Base-by-base conservation (phyloP, 2,888 invertebrate genomes). In the Hyles lineata region DNA sequence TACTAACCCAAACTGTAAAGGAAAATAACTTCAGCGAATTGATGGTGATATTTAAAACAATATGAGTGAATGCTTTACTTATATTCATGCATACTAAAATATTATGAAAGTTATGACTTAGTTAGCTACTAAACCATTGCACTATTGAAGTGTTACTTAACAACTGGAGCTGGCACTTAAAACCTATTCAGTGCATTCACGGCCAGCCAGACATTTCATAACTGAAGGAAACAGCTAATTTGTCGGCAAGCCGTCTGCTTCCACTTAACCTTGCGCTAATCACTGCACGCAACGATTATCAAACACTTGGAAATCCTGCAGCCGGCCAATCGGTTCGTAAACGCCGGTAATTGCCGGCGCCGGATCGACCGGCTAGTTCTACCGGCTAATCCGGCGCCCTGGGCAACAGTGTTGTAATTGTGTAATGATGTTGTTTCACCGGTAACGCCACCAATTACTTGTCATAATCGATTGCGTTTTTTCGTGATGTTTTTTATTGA, bases 211-310 rank as follows among this genome's bases (percentile, higher is more conserved):
- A 5, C 17, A 55, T 19, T 55, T 55, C 52, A n/a, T n/a, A 19
- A 55, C 67, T n/a, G n/a, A 67, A 43, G 23, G 50, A 67, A 50
- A 23, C 67, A 67, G 5, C 21, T 50, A 67, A 67, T 67, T 67
- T 67, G 50, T 67, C 23, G 67, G 23, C 55, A n/a, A 62, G n/a
- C 11, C 43, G 43, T 43, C 43, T 43, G 43, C 43, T 43, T 43
- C 43, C 2, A 23, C 6, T 21, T 17, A 43, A 21, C 43, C 43
- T 50, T 50, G 17, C 15, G 15, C 1, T 32, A 63, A 63, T 21
- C 15, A 55, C 43, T 43, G 15, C 55, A 43, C 15, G 43, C 43
- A 35, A 43, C 35, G 23, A 50, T 67, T 50, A 50, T 67, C 67
- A 67, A 50, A 67, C 43, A 43, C 43, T 43, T 67, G 21, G 23